phyloP scores from a whole-genome alignment of 2,888 invertebrate genomes.

The Oeneis ivallda region DNA sequence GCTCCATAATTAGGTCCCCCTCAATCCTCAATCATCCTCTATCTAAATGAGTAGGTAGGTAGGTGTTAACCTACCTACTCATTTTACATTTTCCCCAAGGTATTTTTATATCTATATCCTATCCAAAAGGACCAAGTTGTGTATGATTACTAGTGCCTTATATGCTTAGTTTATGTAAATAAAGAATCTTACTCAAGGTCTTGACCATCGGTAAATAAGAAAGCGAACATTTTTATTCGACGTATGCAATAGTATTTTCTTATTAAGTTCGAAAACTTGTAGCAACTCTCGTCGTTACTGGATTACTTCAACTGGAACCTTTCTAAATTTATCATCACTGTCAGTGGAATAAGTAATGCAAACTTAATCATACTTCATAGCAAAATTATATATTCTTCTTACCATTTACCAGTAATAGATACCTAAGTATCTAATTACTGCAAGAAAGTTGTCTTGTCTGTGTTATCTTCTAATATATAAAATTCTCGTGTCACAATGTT shows the following conservation, averaged over 20 bases:
- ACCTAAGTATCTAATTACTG: background rate
- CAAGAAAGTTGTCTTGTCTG: background rate
- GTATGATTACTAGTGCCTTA: no score
- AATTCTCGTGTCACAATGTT: no score
- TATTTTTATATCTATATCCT: no score
- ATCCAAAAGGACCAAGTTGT: no score
- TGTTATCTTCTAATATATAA: no score
- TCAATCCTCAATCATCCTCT: no score
- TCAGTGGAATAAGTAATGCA: background rate
- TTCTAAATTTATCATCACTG: background rate
- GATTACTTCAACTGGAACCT: background rate
- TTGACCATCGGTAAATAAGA: slow-evolving; percentile 25
- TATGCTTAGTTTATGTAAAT: background rate
- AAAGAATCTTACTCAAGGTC: slow-evolving; percentile 24
- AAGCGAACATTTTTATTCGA: background rate
- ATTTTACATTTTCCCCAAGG: no score
- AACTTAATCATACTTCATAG: background rate
- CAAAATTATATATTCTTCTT: background rate
- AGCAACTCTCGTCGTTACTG: background rate
- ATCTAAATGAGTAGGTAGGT: no score
- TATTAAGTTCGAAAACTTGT: background rate
- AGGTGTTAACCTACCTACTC: no score
- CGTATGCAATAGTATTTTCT: background rate
- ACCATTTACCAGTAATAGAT: background rate
- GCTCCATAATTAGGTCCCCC: no score